Base-by-base conservation (phyloP, 2,888 invertebrate genomes). In the Microplitis manilae region DNA sequence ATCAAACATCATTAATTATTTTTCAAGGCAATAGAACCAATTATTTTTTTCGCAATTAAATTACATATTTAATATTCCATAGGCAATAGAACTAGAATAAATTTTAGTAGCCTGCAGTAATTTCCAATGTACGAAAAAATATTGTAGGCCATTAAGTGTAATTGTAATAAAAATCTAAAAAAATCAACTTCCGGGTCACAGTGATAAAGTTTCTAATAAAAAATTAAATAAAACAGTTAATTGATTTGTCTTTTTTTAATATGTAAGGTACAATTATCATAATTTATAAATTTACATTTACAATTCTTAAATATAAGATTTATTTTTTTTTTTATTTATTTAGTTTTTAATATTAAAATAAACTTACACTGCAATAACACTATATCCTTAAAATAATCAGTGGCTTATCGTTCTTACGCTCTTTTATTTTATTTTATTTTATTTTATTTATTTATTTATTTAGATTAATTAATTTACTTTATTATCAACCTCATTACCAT, bases 231-330 rank as follows among this genome's bases (percentile, higher is more conserved):
- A 39, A 71, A 41, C 13, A 50, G 13, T 50, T 50, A 50, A 50
- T 64, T 68, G 38, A 59, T 38, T 40, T 68, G 61, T 76, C 61
- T 73, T 70, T 40, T 73, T 81, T 79, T 83, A 83, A 84, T 85
- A 86, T 84, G 84, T 85, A 87, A 88, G 86, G 81, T 88, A 88
- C 86, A 87, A 85, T 86, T 87, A 87, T 87, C 13, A 50, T 50
- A 86, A 88, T 88, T 88, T 88, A 88, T 88, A 87, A 88, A 88
- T 88, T 87, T 88, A 88, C 87, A 88, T 88, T 87, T 87, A 87
- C 88, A 88, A 87, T 86, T 84, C 87, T 88, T 87, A 88, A 80
- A 84, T 81, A 84, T 83, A 86, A 81, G 80, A 82, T 85, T 83
- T 70, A 17, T 77, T 73, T 73, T 65, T 73, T 73, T 30, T 77